Base-by-base conservation (phyloP, 2,797 vertebrate genomes). In the Alca torda region DNA sequence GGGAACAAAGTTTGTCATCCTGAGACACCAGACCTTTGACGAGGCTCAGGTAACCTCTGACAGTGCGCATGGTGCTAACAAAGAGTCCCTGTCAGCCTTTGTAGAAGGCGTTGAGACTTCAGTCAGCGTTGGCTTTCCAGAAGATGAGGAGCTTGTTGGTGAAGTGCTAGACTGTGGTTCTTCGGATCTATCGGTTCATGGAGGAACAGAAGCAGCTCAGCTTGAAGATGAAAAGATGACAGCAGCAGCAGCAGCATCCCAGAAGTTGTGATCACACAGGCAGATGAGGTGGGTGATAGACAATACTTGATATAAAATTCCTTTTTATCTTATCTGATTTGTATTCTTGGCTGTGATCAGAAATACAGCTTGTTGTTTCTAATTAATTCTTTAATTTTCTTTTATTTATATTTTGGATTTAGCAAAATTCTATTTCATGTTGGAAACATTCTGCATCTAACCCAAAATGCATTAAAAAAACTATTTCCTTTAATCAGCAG, bases 301-400 rank as follows among this genome's bases (percentile, higher is more conserved):
- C 98, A 98, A 98, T 98, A 97, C 97, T 97, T 98, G 97, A 97
- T 98, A 97, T 96, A 97, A 98, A 98, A 98, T 98, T 98, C 98
- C 97, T 97, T 98, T 98, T 98, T 97, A 98, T 99, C 97, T 98
- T 95, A 92, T 96, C 98, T 98, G 96, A 97, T 98, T 98, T 98
- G 97, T 98, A 98, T 98, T 98, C 98, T 98, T 97, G 98, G 98
- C 97, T 98, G 95, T 98, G 96, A 97, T 98, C 98, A 98, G 97
- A 97, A 98, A 95, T 97, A 95, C 96, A 90, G 95, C 84, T 57
- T 95, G 70, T 77, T 93, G 79, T 97, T 98, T 97, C 94, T 96
- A 97, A 98, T 95, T 94, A 93, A 96, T 97, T 95, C 80, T 78
- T 94, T 98, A 97, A 97, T 96, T 98, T 97, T 97, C 95, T 97